Evolutionary conservation across 2,797 vertebrate species (phyloP), one percentile per base, ranked within the genome.

Genomic region (Choloepus didactylus): DNA sequence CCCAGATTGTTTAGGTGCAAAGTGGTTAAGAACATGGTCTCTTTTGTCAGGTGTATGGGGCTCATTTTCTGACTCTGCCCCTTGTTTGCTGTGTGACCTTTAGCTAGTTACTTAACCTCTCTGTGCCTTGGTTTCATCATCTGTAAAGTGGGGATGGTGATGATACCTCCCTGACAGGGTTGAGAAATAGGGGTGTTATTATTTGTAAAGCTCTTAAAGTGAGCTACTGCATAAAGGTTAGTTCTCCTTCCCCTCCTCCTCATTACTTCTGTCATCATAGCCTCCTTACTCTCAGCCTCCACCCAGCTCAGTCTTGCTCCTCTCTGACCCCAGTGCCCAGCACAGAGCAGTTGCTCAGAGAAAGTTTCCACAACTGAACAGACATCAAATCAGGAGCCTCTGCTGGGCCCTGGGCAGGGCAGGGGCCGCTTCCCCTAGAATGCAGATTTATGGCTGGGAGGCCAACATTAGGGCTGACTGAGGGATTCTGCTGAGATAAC

Each of bases 401-500:
- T 0, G 1, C 16, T 25, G 6, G 51, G 6, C 51, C 54, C 70
- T 0, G 1, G 21, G 77, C 66, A 67, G 80, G 79, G n/a, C 18
- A 35, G 79, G 85, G n/a, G 49, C 41, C 3, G 27, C 25, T 59
- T 56, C 66, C 77, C 44, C 60, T 3, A 46, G 72, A 76, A 70
- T n/a, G 27, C 72, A 95, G 93, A 95, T 93, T 96, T 91, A 97
- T 69, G 44, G 75, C 60, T 64, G 9, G 2, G 69, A 67, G 90
- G 72, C 64, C 83, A 89, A n/a, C 25, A 0, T 54, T 69, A 87
- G 66, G 94, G 60, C 44, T 3, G 2, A 56, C 62, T 46, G 83
- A 91, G 11, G 72, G 95, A 82, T 96, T 94, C 87, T 91, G 46
- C 56, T 25, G 85, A 72, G 73, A 94, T 97, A 90, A 92, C 82